Base-by-base conservation (phyloP, 1,140 invertebrate species). In the Drosophila varians region DNA sequence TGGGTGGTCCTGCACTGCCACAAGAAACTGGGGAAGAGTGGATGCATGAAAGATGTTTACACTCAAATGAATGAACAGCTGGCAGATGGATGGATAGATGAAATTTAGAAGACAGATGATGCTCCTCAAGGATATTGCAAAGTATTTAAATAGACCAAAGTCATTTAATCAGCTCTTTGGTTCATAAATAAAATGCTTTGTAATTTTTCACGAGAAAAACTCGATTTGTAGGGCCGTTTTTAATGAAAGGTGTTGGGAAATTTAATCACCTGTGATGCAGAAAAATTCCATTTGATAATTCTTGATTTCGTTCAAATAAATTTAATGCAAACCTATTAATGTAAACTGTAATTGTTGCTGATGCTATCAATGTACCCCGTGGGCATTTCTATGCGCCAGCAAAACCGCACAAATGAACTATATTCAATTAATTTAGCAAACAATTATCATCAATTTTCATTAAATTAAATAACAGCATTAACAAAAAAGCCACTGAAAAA, bases 371-470 rank as follows among this genome's bases (percentile, higher is more conserved):
- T 55, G 43, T 62, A 56, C 23, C 54, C 54, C 45, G 25, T 16
- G 65, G 65, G 12, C 26, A 46, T 58, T 71, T 71, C 68, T 71
- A 71, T 64, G 61, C 55, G 38, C 28, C 9, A 31, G 28, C 21
- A 28, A 54, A 64, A 31, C 69, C 61, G 14, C 61, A 57, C 53
- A 73, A 43, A 52, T 55, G 57, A 65, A 65, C 51, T 66, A 49
- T 74, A 62, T 62, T 84, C 70, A 86, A 79, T 84, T 72, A 78
- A 62, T 72, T 75, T 58, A 40, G 57, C 45, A 74, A 77, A 69
- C 62, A 46, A 76, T 79, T 48, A 72, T 64, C 73, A 84, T 84
- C 69, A 84, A 76, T 83, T 86, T 77, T 64, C 75, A 84, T 86
- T 60, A 66, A 73, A 84, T 78, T 52, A 70, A 74, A 74, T 73